Percentiles rank a stretch among this genome's conserved stretches.
Evolutionary conservation across 2,888 invertebrate genomes (phyloP).

Genomic region (Sipunculus nudus): DNA sequence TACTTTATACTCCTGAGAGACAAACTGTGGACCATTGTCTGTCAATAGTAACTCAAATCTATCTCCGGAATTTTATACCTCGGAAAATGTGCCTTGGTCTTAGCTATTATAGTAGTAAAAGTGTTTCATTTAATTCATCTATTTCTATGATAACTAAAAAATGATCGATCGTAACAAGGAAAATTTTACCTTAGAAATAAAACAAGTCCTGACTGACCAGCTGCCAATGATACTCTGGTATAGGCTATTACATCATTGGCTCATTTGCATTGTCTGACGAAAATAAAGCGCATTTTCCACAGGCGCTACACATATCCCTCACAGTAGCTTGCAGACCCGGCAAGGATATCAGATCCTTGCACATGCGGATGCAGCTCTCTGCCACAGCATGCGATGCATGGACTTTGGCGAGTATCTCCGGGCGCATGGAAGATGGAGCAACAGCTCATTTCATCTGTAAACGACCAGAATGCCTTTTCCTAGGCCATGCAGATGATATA

Average conservation of each 20-base stretch:
- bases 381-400: neutral
- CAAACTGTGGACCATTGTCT: neutral
- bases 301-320: constrained; percentile 4
- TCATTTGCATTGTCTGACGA: constrained; percentile 1
- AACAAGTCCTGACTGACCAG: constrained; percentile 5
- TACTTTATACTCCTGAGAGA: neutral
- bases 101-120: neutral
- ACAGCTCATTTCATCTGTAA: no score
- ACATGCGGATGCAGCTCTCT: constrained; percentile 3
- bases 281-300: neutral
- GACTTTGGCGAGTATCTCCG: neutral
- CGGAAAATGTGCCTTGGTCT: constrained; percentile 6
- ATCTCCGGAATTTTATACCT: no score
- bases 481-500: constrained; percentile 4
- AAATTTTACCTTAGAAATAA: neutral
- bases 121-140: constrained; percentile 3
- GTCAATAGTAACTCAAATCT: constrained; percentile 1
- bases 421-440: neutral
- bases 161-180: constrained; percentile 9
- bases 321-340: constrained; percentile 1
- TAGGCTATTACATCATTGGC: constrained; percentile 1
- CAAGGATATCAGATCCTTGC: constrained; percentile 3
- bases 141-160: constrained; percentile 4
- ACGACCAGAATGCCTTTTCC: neutral
- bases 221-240: constrained; percentile 1